Evolutionary conservation across 37 sponge, comb jelly and placozoan genomes (phyloP).

Genomic region (Axinella damicornis): DNA sequence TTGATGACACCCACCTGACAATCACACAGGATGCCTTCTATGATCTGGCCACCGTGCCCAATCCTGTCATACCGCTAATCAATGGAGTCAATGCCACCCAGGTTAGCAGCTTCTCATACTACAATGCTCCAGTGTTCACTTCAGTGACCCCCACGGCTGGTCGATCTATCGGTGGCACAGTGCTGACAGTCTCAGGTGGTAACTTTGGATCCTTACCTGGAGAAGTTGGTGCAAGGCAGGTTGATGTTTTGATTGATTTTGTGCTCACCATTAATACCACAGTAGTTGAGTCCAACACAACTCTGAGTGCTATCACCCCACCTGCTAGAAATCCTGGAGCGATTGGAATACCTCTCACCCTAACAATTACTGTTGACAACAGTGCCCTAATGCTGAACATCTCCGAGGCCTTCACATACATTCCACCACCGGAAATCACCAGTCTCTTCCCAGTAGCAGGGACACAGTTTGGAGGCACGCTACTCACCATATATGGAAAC

Average conservation of each 20-base stretch:
- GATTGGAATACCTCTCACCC: constrained; percentile 55
- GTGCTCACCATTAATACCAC: constrained; percentile 44
- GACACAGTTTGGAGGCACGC: constrained; percentile 71
- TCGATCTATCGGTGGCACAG: constrained; percentile 81
- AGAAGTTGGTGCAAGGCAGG: constrained; percentile 60
- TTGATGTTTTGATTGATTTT: constrained; percentile 75
- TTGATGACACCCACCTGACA: constrained; percentile 67
- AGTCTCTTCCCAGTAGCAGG: constrained; percentile 75
- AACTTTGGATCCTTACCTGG: constrained; percentile 79
- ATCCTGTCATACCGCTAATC: constrained; percentile 81
- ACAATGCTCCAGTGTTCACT: constrained; percentile 77
- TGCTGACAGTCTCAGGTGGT: constrained; percentile 64
- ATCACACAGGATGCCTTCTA: constrained; percentile 80
- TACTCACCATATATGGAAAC: constrained; percentile 71
- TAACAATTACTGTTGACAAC: constrained; percentile 84
- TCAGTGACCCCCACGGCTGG: constrained; percentile 85
- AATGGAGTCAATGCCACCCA: constrained; percentile 76
- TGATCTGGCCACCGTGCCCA: constrained; percentile 88
- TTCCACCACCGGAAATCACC: constrained; percentile 74
- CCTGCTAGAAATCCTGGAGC: constrained; percentile 1
- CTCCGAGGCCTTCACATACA: constrained; percentile 82
- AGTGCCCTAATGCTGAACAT: constrained; percentile 77
- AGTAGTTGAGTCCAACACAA: constrained; percentile 61
- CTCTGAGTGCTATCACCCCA: constrained; percentile 62
- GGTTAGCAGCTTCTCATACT: constrained; percentile 71